Evolutionary conservation across 2,888 invertebrate species (phyloP), one percentile per base, ranked within the genome.

Genomic region (Oligia fasciuncula): DNA sequence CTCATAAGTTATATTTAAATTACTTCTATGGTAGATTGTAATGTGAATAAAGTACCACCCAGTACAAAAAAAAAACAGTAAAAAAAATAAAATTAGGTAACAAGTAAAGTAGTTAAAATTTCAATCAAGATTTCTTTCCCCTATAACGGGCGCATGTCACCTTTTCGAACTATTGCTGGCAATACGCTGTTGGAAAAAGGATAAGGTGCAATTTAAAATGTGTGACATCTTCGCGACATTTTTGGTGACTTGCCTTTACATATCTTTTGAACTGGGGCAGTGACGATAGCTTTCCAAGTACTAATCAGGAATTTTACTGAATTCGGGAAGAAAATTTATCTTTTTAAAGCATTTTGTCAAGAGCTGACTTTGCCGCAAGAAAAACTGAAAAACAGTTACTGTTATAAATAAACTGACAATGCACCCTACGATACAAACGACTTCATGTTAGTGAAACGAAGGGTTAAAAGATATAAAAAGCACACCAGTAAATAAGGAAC

Each of bases 381-480:
- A 60, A 68, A 78, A n/a, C n/a, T 54, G 35, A 62, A 67, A 40
- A 9, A 60, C 29, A 67, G 57, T 49, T 14, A 60, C 54, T 35
- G 13, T 57, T 35, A 54, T 49, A 11, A 60, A 49, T 1, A 13
- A 67, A 60, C 17, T 51, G 17, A 67, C 19, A 29, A 60, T 76
- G 13, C 17, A 40, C 40, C 23, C 35, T 23, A 23, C 43, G 49
- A 60, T 60, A 49, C 40, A 23, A 57, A 67, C 13, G 23, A 51
- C 51, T 17, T 77, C 29, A 17, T 49, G 77, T 77, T 77, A 29
- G 3, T 76, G 40, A 68, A 77, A 77, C 65, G 72, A 65, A 68
- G 74, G 78, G 72, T 72, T 82, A 68, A 81, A 72, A 78, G 19
- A 70, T 62, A 60, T 54, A 77, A 76, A 71, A 76, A 79, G 43